Evolutionary conservation across 2,113 vertebrate genomes (phyloP).

Genomic region (Rhabdomys dilectus): DNA sequence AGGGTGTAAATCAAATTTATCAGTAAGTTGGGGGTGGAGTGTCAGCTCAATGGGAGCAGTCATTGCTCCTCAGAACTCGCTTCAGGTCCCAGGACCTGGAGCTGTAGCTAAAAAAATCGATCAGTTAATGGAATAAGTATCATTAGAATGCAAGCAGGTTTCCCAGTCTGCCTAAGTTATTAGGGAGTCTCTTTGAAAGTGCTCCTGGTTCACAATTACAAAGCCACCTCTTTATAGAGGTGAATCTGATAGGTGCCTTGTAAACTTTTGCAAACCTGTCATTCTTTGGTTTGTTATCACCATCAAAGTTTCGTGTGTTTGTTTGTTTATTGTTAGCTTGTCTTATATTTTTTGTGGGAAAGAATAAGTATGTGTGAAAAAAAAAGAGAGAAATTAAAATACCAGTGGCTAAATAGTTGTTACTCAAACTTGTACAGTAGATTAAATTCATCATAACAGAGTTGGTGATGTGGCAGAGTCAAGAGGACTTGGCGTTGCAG

Average conservation of each 20-base stretch:
- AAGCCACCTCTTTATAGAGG: neutral
- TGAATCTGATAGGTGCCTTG: neutral
- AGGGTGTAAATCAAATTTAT: neutral
- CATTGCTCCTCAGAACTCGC: neutral
- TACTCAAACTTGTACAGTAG: neutral
- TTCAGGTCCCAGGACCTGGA: neutral
- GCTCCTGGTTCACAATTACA: neutral
- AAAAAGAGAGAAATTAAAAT: neutral
- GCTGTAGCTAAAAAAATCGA: neutral
- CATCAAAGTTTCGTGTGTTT: neutral
- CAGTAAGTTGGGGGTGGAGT: neutral
- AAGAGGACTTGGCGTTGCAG: neutral
- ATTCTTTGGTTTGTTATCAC: neutral
- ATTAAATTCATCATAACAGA: neutral
- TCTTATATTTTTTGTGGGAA: neutral
- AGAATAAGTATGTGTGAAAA: neutral
- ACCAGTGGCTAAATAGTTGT: neutral
- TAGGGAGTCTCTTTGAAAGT: slow-evolving; percentile 16
- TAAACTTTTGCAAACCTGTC: neutral
- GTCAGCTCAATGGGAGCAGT: neutral
- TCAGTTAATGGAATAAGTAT: neutral
- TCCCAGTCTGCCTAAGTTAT: neutral
- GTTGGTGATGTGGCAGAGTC: neutral
- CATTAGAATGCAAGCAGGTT: neutral
- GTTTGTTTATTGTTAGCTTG: neutral